phyloP scores from a whole-genome alignment of 30 jellyfish, hydroid and myxozoan species.

The Morbakka virulenta region DNA sequence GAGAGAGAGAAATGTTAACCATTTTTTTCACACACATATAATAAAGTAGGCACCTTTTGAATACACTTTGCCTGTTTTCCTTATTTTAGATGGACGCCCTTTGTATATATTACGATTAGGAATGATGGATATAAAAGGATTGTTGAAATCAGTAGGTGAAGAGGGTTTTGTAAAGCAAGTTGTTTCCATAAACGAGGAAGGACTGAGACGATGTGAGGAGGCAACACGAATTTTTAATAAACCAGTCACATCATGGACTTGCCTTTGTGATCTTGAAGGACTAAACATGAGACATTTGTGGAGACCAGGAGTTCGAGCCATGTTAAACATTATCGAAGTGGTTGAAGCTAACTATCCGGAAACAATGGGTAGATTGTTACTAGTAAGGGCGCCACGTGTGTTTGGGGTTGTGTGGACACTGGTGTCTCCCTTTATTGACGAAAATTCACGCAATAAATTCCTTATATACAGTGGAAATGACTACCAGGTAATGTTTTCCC shows the following conservation, averaged over 20 bases:
- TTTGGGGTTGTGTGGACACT: conserved; percentile 98
- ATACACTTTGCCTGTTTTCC: no score
- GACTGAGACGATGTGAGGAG: conserved; percentile 83
- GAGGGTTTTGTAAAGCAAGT: conserved; percentile 98
- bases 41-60: no score
- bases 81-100: conserved; percentile 98
- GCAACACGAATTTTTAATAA: conserved; percentile 85
- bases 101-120: conserved; percentile 93
- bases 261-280: conserved; percentile 93
- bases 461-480: conserved; percentile 97
- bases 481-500: conserved; percentile 96
- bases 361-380: conserved; percentile 85
- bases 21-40: no score
- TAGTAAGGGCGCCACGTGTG: conserved; percentile 98
- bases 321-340: conserved; percentile 90
- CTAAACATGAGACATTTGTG: conserved; percentile 96
- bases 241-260: conserved; percentile 99
- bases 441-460: conserved; percentile 85
- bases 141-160: conserved; percentile 92
- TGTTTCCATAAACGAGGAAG: conserved; percentile 98
- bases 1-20: no score
- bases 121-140: conserved; percentile 96
- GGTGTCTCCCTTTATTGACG: conserved; percentile 92
- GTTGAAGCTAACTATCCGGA: conserved; percentile 99
- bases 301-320: conserved; percentile 99